These are phyloP conservation scores for Oxyruncus cristatus DNA, from an alignment of 2,113 vertebrate species.

Conservation along the genomic window DNA sequence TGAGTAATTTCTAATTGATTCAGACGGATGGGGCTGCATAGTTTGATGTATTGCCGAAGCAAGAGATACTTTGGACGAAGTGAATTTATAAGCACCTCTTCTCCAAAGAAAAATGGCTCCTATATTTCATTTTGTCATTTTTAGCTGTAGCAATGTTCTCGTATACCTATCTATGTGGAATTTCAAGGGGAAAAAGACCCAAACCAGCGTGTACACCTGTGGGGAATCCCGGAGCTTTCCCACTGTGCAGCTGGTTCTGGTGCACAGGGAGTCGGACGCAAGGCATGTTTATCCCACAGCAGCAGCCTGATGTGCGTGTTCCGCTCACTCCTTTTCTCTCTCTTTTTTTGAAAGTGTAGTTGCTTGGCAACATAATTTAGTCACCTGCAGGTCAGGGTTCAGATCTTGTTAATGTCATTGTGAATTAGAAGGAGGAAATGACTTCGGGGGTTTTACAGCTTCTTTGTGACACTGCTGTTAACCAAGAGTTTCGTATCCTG, in stretches of 20 bases:
- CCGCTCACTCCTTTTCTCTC: background rate
- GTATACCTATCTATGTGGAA: conserved; percentile 30
- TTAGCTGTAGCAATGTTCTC: conserved; percentile 66
- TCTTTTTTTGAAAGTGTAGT: background rate
- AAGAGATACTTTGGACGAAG: conserved; percentile 69
- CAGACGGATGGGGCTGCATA: conserved; percentile 72
- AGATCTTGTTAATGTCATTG: conserved; percentile 66
- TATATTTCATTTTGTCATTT: conserved; percentile 82
- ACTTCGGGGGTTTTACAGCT: conserved; percentile 48
- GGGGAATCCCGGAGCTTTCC: background rate
- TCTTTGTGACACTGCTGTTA: conserved; percentile 46
- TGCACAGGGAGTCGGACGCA: background rate
- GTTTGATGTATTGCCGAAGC: conserved; percentile 75
- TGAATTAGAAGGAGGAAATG: conserved; percentile 69
- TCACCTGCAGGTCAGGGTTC: conserved; percentile 68
- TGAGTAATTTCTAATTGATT: conserved; percentile 87
- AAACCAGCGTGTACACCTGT: background rate
- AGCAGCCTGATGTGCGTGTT: background rate
- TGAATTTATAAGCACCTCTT: conserved; percentile 76
- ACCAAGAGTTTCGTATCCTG: background rate
- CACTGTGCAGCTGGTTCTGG: background rate
- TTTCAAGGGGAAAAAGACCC: background rate
- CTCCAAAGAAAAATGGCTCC: conserved; percentile 77
- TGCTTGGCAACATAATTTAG: conserved; percentile 71
- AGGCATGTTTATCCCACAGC: background rate